Conservation (phyloP, 2,888 invertebrate genomes). For the Eupithecia exiguata region DNA sequence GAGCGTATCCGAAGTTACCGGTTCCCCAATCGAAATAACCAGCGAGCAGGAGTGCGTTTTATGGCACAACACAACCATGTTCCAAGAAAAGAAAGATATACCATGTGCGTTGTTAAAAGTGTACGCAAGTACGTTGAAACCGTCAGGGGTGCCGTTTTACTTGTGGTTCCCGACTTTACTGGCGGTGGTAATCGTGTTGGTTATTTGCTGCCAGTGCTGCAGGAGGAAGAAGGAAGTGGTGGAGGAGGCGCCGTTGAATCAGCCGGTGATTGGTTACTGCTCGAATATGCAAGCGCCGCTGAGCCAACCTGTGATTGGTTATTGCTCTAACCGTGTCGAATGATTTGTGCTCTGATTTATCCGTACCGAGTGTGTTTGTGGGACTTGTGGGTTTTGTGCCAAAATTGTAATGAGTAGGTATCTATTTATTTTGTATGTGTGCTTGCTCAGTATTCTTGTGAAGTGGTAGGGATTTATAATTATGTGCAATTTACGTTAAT, state of each 20-base stretch:
- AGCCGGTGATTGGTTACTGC: slow-evolving; percentile 59
- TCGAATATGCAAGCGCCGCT: slow-evolving; percentile 60
- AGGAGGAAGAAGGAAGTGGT: slow-evolving; percentile 58
- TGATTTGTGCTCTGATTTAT: slow-evolving; percentile 18
- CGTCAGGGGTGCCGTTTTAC: slow-evolving; percentile 68
- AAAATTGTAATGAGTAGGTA: slow-evolving; percentile 3
- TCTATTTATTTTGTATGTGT: background rate
- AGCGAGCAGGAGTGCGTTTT: slow-evolving; percentile 68
- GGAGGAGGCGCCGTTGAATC: slow-evolving; percentile 63
- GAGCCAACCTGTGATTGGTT: slow-evolving; percentile 50
- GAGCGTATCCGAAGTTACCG: slow-evolving; percentile 50
- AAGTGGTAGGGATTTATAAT: slow-evolving; percentile 5
- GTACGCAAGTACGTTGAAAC: slow-evolving; percentile 71
- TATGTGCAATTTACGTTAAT: background rate
- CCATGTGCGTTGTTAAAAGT: slow-evolving; percentile 70
- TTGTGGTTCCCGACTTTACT: slow-evolving; percentile 71
- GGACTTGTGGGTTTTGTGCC: slow-evolving; percentile 7
- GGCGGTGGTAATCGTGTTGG: slow-evolving; percentile 59
- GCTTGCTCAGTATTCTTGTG: background rate
- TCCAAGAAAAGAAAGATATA: slow-evolving; percentile 60
- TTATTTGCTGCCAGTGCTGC: slow-evolving; percentile 63
- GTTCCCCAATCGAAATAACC: slow-evolving; percentile 58
- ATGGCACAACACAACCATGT: slow-evolving; percentile 70
- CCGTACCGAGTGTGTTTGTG: background rate
- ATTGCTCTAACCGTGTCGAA: slow-evolving; percentile 32